These are phyloP conservation scores for Crotophaga sulcirostris DNA, from an alignment of 2,113 vertebrate species.

Conservation along the genomic window DNA sequence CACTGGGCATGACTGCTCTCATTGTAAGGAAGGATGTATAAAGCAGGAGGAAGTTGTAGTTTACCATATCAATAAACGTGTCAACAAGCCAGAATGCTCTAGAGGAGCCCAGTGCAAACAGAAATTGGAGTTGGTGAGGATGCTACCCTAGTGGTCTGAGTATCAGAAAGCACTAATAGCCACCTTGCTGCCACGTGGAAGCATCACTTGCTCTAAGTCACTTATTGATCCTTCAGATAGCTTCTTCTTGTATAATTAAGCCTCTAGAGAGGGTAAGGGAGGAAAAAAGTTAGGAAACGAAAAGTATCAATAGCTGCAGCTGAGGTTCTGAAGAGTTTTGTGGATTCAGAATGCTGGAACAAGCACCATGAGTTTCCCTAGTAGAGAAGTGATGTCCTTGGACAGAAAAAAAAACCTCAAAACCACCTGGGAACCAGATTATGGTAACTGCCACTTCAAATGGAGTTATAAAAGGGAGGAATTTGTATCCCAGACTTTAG, in stretches of 20 bases:
- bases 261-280: neutral
- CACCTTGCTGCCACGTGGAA: rapidly evolving
- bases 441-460: neutral
- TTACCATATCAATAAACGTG: neutral
- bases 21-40: neutral
- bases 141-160: neutral
- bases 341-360: neutral
- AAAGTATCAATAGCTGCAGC: neutral
- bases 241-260: constrained; percentile 8
- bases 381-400: neutral
- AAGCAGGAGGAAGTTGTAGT: neutral
- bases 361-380: neutral
- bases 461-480: neutral
- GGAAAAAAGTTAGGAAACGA: neutral
- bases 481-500: neutral
- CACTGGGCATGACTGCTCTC: rapidly evolving
- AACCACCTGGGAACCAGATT: neutral
- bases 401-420: no score
- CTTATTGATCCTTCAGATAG: neutral
- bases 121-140: neutral
- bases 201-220: neutral
- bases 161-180: neutral
- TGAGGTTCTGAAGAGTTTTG: neutral
- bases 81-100: neutral
- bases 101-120: neutral